Evolutionary conservation across 2,797 vertebrate genomes (phyloP).

Genomic region (Tenualosa thibaudeaui): DNA sequence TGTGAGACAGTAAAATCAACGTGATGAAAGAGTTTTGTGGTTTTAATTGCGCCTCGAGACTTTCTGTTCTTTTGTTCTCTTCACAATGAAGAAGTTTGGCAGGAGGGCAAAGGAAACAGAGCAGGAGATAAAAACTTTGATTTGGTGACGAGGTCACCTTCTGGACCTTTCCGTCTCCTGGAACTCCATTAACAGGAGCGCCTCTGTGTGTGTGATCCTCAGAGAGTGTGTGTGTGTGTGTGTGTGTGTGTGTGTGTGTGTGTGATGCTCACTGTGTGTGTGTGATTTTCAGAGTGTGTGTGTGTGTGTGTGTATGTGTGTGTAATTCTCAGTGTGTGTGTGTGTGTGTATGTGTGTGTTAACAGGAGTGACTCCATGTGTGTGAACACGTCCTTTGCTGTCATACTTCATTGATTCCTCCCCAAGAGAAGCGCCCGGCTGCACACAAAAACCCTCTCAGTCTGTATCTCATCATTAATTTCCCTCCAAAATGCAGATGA

Average conservation of each 20-base stretch:
- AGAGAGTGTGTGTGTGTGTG: too few species aligned
- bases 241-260: too few species aligned
- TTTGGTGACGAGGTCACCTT: neutral
- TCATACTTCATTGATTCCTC: neutral
- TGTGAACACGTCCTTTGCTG: neutral
- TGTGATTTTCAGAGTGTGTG: too few species aligned
- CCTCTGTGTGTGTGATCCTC: neutral
- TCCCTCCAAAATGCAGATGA: neutral
- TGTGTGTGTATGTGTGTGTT: too few species aligned
- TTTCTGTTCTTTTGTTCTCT: neutral
- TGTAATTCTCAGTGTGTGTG: too few species aligned
- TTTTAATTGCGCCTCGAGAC: neutral
- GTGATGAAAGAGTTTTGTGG: neutral
- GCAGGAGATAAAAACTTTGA: neutral
- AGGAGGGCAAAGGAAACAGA: neutral
- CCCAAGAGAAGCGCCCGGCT: neutral
- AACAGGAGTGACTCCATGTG: neutral
- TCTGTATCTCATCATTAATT: neutral
- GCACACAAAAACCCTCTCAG: neutral
- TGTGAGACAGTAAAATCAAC: neutral
- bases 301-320: too few species aligned
- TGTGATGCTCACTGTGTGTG: too few species aligned
- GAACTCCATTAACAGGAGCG: neutral
- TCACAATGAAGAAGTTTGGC: neutral
- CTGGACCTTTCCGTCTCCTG: neutral